Evolutionary conservation across 2,797 vertebrate genomes (phyloP).

Genomic region (Triplophysa yarkandensis): DNA sequence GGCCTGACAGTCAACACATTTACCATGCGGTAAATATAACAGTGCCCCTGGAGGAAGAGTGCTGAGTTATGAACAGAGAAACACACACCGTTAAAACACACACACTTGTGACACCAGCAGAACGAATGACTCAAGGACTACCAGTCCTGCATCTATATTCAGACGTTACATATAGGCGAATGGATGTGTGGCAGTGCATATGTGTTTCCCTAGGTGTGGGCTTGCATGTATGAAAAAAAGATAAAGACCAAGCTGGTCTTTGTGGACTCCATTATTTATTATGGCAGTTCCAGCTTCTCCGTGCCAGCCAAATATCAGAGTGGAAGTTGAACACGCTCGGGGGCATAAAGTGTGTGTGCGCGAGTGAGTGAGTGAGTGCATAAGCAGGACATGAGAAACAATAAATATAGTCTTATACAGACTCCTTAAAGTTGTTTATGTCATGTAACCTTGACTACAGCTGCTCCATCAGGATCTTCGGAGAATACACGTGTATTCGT

Average conservation of each 20-base stretch:
- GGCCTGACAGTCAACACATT: constrained; percentile 65
- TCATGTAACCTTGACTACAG: constrained; percentile 22
- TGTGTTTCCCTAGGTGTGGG: constrained; percentile 6
- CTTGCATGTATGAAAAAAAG: background rate
- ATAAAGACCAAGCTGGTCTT: constrained; percentile 37
- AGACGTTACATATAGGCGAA: constrained; percentile 27
- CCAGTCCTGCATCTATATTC: constrained; percentile 36
- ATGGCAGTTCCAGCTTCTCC: constrained; percentile 43
- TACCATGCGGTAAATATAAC: constrained; percentile 61
- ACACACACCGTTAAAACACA: constrained; percentile 15
- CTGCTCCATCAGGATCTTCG: background rate
- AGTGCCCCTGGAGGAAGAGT: constrained; percentile 47
- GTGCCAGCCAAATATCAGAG: constrained; percentile 49
- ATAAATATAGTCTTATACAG: constrained; percentile 28
- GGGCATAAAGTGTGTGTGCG: constrained; percentile 29
- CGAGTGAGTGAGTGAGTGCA: constrained; percentile 8
- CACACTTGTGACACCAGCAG: constrained; percentile 5
- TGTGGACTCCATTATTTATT: constrained; percentile 54
- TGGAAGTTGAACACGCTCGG: constrained; percentile 40
- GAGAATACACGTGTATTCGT: constrained; percentile 21
- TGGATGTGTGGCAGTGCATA: background rate
- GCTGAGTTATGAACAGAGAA: constrained; percentile 48
- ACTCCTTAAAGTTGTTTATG: constrained; percentile 23
- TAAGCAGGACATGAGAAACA: constrained; percentile 37
- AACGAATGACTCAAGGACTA: constrained; percentile 41